Percentiles rank a stretch among this genome's conserved stretches.
Conservation (phyloP, 2,888 invertebrate genomes). For the Candidula unifasciata region DNA sequence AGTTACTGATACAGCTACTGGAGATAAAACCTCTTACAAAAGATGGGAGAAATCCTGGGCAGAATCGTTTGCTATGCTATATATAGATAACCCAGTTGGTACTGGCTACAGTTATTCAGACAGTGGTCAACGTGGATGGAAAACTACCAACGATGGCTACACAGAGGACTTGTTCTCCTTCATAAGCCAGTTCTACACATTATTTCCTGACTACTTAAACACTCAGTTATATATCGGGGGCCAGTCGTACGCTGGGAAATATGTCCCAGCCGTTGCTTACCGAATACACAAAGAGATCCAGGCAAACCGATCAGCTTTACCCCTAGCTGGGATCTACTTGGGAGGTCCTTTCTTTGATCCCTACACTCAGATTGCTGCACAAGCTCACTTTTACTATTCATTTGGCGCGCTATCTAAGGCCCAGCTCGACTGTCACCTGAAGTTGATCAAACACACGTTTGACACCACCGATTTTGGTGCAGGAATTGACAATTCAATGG, state of each 20-base stretch:
- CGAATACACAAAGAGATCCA: constrained; percentile 67
- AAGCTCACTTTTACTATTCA: constrained; percentile 15
- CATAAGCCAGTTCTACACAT: constrained; percentile 86
- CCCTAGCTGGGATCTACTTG: constrained; percentile 73
- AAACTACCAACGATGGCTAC: constrained; percentile 1
- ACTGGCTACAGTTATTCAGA: constrained; percentile 92
- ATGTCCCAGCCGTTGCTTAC: constrained; percentile 84
- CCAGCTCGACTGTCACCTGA: background rate
- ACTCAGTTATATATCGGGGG: constrained; percentile 92
- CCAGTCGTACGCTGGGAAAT: constrained; percentile 83
- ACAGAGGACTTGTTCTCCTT: constrained; percentile 50
- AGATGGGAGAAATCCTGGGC: constrained; percentile 22
- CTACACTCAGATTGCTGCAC: constrained; percentile 55
- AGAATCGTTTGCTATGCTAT: constrained; percentile 41
- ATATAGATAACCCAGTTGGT: constrained; percentile 86
- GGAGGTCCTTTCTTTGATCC: constrained; percentile 76
- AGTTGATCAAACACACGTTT: background rate
- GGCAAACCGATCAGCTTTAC: constrained; percentile 59
- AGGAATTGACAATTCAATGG: background rate
- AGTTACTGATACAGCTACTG: background rate
- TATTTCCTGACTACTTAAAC: constrained; percentile 86
- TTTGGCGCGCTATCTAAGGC: constrained; percentile 7
- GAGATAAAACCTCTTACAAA: background rate
- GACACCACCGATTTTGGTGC: background rate
- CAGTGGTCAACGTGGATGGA: constrained; percentile 51